Percentiles rank a stretch among this genome's conserved stretches.
Conservation (phyloP, 1,140 invertebrate genomes). For the Bactericera cockerelli region DNA sequence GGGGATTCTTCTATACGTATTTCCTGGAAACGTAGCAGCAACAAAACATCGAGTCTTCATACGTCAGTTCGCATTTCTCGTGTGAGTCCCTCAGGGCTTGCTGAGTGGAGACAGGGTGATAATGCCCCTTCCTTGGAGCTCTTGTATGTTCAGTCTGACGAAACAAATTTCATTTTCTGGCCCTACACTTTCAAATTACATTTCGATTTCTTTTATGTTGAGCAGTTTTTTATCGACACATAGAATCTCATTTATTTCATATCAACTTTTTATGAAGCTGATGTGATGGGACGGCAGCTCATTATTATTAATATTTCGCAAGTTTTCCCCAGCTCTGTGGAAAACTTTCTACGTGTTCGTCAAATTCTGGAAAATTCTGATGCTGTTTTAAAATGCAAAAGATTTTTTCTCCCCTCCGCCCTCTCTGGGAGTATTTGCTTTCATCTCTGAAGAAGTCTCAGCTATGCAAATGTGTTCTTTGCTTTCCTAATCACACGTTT, state of each 20-base stretch:
- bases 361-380: too few species aligned
- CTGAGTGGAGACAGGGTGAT: not conserved
- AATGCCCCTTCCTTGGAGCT: not conserved
- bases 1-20: not conserved
- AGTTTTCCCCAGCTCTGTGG: not conserved
- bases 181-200: slow-evolving; percentile 7
- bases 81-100: slow-evolving; percentile 7
- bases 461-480: too few species aligned
- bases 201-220: slow-evolving; percentile 8
- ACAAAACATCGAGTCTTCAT: slow-evolving; percentile 7
- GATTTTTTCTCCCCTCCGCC: too few species aligned
- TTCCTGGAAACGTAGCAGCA: not conserved
- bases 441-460: too few species aligned
- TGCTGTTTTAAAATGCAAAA: too few species aligned
- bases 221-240: slow-evolving; percentile 5
- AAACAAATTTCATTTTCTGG: slow-evolving; percentile 7
- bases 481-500: too few species aligned
- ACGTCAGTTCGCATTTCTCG: slow-evolving; percentile 1
- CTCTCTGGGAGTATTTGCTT: too few species aligned
- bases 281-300: not conserved
- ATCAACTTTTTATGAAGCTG: slow-evolving; percentile 4
- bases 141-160: slow-evolving; percentile 3
- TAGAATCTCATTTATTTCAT: slow-evolving; percentile 5
- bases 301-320: not conserved
- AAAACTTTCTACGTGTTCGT: too few species aligned